These are phyloP conservation scores for Sterna hirundo DNA, from an alignment of 2,113 vertebrate species.

Conservation along the genomic window DNA sequence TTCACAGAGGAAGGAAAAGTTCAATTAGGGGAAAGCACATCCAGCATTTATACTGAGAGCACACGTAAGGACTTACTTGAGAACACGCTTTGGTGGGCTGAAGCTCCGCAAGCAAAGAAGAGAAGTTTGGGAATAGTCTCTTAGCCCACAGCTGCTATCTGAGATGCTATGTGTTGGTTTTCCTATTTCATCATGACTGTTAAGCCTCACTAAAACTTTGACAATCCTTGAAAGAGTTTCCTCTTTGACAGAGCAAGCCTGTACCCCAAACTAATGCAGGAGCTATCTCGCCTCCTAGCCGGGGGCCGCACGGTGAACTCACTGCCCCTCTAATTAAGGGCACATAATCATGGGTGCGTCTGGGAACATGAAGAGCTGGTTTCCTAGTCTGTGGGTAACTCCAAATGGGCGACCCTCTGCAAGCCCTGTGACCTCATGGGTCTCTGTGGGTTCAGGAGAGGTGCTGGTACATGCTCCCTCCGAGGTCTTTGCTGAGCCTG, in stretches of 20 bases:
- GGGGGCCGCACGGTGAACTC: neutral
- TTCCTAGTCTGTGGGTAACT: neutral
- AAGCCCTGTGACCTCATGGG: fast-evolving
- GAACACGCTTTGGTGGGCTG: neutral
- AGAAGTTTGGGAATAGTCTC: neutral
- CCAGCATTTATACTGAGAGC: neutral
- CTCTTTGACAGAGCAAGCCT: neutral
- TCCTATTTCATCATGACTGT: neutral
- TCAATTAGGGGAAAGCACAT: neutral
- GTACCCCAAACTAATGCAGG: neutral
- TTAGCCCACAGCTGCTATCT: neutral
- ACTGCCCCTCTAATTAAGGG: neutral
- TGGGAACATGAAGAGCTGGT: neutral
- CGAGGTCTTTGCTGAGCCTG: neutral
- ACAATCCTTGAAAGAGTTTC: neutral
- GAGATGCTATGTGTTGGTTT: neutral
- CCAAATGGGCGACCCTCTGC: neutral
- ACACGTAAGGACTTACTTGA: neutral
- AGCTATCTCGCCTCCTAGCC: neutral
- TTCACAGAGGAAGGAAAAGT: neutral
- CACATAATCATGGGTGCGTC: neutral
- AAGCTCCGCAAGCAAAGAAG: neutral
- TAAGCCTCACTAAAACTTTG: neutral
- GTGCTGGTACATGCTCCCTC: neutral
- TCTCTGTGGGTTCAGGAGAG: neutral